phyloP scores from a whole-genome alignment of 1,140 invertebrate species.

The Drosophila triauraria region DNA sequence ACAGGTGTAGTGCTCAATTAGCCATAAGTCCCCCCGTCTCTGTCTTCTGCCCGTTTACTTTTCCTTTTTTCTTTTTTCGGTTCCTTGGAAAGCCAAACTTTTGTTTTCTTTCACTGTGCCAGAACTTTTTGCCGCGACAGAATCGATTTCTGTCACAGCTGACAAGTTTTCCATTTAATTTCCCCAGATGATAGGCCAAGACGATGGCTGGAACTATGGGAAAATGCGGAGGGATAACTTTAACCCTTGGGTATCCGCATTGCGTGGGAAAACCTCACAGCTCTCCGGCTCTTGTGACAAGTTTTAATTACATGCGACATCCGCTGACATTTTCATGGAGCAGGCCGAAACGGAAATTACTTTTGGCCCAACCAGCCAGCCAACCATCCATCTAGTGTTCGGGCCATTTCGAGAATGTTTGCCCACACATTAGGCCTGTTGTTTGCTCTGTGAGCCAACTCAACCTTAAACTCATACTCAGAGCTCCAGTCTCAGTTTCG shows the following conservation, averaged over 20 bases:
- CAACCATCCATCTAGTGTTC: conserved; percentile 19
- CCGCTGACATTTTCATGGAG: conserved; percentile 44
- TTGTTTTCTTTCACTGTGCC: conserved; percentile 36
- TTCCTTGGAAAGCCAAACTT: conserved; percentile 3
- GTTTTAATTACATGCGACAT: conserved; percentile 77
- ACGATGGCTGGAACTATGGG: conserved; percentile 24
- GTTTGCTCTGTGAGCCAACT: conserved; percentile 19
- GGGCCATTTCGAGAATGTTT: conserved; percentile 54
- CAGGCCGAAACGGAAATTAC: conserved; percentile 68
- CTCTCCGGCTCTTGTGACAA: conserved; percentile 63
- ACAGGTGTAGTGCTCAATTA: conserved; percentile 53
- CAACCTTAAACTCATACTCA: neutral
- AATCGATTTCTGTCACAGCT: conserved; percentile 44
- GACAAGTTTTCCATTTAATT: conserved; percentile 62
- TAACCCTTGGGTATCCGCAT: conserved; percentile 59
- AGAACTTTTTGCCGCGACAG: conserved; percentile 27
- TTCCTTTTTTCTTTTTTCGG: neutral
- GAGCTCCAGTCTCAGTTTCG: conserved; percentile 2
- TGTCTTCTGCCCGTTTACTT: neutral
- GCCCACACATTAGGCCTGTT: conserved; percentile 54
- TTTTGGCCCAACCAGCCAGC: conserved; percentile 43
- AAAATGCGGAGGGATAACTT: conserved; percentile 29
- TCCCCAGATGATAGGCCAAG: conserved; percentile 56
- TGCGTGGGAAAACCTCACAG: conserved; percentile 53
- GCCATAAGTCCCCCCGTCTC: conserved; percentile 20